phyloP scores from a whole-genome alignment of 2,797 vertebrate species.

The Cossypha polioptera region DNA sequence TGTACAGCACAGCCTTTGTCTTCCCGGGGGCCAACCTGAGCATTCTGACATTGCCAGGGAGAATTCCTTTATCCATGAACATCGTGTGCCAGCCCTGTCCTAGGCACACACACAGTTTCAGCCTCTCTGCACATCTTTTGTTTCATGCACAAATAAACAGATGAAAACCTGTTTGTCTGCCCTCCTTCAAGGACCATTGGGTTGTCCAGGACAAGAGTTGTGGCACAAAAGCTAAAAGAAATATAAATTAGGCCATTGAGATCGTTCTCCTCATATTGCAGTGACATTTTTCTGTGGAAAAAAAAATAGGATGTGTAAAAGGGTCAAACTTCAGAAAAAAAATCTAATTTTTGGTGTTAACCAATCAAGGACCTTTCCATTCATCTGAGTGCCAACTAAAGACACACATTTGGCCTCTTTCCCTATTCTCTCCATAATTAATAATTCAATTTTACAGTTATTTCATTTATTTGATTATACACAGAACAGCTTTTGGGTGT shows the following conservation, averaged over 20 bases:
- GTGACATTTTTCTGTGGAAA: not conserved
- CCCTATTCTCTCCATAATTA: not conserved
- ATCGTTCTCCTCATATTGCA: not conserved
- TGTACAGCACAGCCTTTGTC: not conserved
- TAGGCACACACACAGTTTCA: not conserved
- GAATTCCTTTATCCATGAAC: not conserved
- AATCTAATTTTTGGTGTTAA: not conserved
- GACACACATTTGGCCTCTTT: not conserved
- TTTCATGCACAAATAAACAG: not conserved
- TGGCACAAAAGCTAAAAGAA: not conserved
- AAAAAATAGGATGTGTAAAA: not conserved
- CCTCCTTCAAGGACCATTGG: not conserved
- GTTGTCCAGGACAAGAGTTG: not conserved
- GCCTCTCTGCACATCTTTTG: not conserved
- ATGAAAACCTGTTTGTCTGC: not conserved
- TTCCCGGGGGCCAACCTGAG: not conserved
- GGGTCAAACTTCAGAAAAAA: not conserved
- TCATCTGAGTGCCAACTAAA: not conserved
- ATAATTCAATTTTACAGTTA: not conserved
- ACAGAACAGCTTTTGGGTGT: not conserved
- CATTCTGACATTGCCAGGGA: not conserved
- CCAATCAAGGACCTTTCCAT: not conserved
- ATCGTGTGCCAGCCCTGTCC: not conserved
- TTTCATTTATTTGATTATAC: not conserved
- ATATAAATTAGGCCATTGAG: not conserved